These are phyloP conservation scores for Gymnoscelis rufifasciata DNA, from an alignment of 2,888 invertebrate species.

Conservation along the genomic window DNA sequence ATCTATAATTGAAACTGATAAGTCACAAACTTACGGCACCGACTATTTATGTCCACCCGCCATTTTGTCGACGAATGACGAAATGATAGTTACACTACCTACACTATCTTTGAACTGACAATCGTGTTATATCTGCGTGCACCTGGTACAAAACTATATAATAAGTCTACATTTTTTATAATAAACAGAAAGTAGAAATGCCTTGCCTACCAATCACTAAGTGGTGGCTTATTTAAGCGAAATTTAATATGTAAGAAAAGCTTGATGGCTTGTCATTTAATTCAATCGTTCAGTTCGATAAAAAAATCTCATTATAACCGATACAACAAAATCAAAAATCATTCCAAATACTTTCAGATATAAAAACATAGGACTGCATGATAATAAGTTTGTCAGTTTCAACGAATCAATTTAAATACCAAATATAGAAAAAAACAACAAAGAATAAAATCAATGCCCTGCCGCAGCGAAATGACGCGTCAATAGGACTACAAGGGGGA, in stretches of 20 bases:
- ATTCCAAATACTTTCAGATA: too few species aligned
- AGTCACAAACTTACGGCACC: conserved; percentile 48
- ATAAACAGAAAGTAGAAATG: not conserved
- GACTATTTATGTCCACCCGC: conserved; percentile 64
- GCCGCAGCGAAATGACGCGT: conserved; percentile 67
- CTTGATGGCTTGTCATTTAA: too few species aligned
- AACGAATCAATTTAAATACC: conserved; percentile 51
- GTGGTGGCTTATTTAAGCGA: too few species aligned
- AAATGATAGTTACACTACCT: conserved; percentile 48
- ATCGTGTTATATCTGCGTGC: conserved; percentile 16
- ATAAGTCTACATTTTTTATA: not conserved
- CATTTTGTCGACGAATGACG: conserved; percentile 70
- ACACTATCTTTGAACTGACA: conserved; percentile 9
- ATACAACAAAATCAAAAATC: too few species aligned
- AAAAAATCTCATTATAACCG: too few species aligned
- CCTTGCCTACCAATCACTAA: not conserved
- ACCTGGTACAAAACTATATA: not conserved
- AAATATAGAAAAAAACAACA: conserved; percentile 53
- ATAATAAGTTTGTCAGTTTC: not conserved
- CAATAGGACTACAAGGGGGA: conserved; percentile 61
- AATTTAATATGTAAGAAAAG: too few species aligned
- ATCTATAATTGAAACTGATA: conserved; percentile 54
- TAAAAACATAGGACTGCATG: too few species aligned
- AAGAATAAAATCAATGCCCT: conserved; percentile 62
- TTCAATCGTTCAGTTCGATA: too few species aligned